These are phyloP conservation scores for Beaufortia kweichowensis DNA, from an alignment of 2,113 vertebrate genomes.

Conservation along the genomic window DNA sequence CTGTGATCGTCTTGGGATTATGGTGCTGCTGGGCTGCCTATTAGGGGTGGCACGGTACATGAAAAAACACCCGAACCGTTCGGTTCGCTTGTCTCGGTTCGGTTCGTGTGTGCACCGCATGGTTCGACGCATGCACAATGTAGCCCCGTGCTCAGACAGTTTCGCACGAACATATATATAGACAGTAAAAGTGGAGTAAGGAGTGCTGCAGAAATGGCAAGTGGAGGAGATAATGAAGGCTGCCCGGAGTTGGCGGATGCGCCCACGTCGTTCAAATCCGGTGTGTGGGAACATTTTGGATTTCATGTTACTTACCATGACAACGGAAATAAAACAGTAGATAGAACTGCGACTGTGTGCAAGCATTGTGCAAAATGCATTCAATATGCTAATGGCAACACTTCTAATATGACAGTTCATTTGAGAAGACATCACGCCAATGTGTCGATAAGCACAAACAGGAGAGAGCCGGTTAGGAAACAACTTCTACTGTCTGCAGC, in stretches of 20 bases:
- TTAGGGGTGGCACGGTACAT: conserved; percentile 4
- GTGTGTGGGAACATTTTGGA: not conserved
- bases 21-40: too few relatives aligned
- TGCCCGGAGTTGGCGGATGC: not conserved
- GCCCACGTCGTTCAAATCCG: not conserved
- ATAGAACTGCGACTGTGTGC: not conserved
- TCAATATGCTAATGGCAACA: not conserved
- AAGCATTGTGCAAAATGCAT: too few relatives aligned
- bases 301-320: not conserved
- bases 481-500: not conserved
- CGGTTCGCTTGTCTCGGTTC: not conserved
- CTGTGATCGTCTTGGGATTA: too few relatives aligned
- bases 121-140: too few relatives aligned
- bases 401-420: not conserved
- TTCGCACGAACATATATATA: too few relatives aligned
- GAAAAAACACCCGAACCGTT: not conserved
- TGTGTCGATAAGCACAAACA: not conserved
- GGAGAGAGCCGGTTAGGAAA: not conserved
- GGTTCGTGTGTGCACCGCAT: not conserved
- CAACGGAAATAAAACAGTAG: not conserved
- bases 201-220: not conserved
- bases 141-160: too few relatives aligned
- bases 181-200: too few relatives aligned
- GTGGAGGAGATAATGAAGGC: not conserved
- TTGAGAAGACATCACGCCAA: not conserved